Evolutionary conservation across 2,113 vertebrate species (phyloP).

Genomic region (Perca fluviatilis): DNA sequence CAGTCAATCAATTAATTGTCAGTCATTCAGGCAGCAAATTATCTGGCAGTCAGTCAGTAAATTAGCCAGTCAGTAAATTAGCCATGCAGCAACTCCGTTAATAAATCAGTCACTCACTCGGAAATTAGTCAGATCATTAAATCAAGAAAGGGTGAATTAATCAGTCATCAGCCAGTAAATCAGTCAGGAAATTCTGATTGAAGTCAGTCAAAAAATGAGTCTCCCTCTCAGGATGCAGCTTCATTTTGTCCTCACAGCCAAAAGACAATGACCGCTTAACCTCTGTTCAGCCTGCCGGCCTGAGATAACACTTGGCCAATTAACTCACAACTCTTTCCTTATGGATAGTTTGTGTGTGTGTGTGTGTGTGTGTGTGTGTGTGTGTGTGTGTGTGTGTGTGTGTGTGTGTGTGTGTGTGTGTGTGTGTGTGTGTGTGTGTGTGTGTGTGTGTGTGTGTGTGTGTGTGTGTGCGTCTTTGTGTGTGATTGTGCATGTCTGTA

Average conservation of each 20-base stretch:
- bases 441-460: neutral
- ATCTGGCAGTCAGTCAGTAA: conserved; percentile 55
- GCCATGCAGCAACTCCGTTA: conserved; percentile 54
- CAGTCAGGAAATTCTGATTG: conserved; percentile 59
- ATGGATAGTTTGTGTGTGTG: conserved; percentile 10
- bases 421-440: neutral
- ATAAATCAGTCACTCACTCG: conserved; percentile 63
- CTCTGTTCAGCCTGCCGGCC: conserved; percentile 63
- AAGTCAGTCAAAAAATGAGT: conserved; percentile 60
- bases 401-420: neutral
- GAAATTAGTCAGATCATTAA: conserved; percentile 65
- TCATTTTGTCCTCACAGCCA: conserved; percentile 54
- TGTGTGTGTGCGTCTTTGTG: neutral
- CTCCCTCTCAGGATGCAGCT: conserved; percentile 44
- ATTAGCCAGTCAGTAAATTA: conserved; percentile 63
- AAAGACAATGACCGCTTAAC: conserved; percentile 70
- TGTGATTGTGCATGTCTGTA: neutral
- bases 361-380: too few relatives aligned
- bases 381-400: neutral
- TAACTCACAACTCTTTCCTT: conserved; percentile 51
- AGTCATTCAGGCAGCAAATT: conserved; percentile 61
- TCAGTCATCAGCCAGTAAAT: conserved; percentile 52
- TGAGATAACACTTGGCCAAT: conserved; percentile 71
- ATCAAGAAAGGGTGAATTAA: conserved; percentile 41
- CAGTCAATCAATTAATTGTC: conserved; percentile 60